phyloP scores from a whole-genome alignment of 2,888 invertebrate genomes.

The Incurvaria masculella region DNA sequence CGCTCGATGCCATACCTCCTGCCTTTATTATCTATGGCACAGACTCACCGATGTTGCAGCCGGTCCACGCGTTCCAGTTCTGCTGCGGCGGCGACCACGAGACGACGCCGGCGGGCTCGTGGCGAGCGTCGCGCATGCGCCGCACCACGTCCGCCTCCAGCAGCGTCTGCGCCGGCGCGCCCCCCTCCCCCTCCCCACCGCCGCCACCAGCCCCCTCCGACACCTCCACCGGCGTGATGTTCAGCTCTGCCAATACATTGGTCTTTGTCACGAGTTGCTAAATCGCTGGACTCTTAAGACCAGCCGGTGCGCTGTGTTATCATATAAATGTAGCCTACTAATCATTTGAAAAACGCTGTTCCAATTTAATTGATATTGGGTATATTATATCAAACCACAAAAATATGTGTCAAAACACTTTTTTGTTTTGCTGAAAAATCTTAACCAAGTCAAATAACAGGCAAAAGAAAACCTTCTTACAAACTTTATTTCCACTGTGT shows the following conservation, averaged over 20 bases:
- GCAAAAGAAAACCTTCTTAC: too few relatives aligned
- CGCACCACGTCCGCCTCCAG: constrained; percentile 32
- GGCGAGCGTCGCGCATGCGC: constrained; percentile 63
- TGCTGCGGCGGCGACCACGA: constrained; percentile 94
- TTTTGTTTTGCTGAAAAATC: too few relatives aligned
- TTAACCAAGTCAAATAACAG: too few relatives aligned
- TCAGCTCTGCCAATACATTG: constrained; percentile 25
- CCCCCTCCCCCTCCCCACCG: constrained; percentile 19
- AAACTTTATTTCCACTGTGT: too few relatives aligned
- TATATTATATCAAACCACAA: too few relatives aligned
- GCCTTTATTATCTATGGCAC: too few relatives aligned
- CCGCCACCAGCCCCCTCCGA: constrained; percentile 22
- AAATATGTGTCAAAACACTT: not conserved
- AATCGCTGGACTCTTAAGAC: too few relatives aligned
- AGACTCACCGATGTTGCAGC: constrained; percentile 86
- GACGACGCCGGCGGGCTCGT: constrained; percentile 73
- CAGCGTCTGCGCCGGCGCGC: constrained; percentile 23
- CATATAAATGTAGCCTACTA: too few relatives aligned
- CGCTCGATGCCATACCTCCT: too few relatives aligned
- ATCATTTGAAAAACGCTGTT: too few relatives aligned
- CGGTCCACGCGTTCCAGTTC: constrained; percentile 98
- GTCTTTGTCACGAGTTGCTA: too few relatives aligned
- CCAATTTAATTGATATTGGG: too few relatives aligned
- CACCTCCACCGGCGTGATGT: constrained; percentile 32
- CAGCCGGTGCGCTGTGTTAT: not conserved